These are phyloP conservation scores for Quadroppia sp. DNA, from an alignment of 2,888 invertebrate species.

Conservation along the genomic window DNA sequence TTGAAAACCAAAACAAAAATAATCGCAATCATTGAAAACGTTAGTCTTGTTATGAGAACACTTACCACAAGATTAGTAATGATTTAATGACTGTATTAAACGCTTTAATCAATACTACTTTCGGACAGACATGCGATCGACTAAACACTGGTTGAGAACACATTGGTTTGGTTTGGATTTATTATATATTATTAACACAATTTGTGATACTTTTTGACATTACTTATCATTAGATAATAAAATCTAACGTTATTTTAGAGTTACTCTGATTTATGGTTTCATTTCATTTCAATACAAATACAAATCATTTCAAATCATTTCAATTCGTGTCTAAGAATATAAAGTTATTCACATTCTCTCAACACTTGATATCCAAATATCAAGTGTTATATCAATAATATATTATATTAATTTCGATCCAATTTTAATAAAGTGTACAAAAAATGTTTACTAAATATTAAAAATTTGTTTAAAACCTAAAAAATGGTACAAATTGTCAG, in stretches of 20 bases:
- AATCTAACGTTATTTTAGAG: background rate
- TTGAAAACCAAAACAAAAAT: background rate
- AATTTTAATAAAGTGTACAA: conserved; percentile 8
- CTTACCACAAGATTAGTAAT: background rate
- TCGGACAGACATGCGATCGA: background rate
- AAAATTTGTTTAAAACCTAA: conserved; percentile 4
- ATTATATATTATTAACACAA: background rate
- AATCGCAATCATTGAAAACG: background rate
- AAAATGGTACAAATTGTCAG: background rate
- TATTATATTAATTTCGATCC: background rate
- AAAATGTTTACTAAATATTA: background rate
- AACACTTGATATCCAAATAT: background rate
- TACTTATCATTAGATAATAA: background rate
- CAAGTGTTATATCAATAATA: background rate
- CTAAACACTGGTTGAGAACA: background rate
- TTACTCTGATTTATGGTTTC: background rate
- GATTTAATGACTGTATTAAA: background rate
- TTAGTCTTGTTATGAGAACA: background rate
- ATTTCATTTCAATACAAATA: background rate
- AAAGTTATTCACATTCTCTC: background rate
- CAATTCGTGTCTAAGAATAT: background rate
- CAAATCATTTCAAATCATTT: background rate
- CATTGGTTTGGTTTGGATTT: background rate
- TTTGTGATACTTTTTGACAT: background rate
- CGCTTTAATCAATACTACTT: background rate